Conservation (phyloP, 2,797 vertebrate genomes). For the Eulemur albifrons region DNA sequence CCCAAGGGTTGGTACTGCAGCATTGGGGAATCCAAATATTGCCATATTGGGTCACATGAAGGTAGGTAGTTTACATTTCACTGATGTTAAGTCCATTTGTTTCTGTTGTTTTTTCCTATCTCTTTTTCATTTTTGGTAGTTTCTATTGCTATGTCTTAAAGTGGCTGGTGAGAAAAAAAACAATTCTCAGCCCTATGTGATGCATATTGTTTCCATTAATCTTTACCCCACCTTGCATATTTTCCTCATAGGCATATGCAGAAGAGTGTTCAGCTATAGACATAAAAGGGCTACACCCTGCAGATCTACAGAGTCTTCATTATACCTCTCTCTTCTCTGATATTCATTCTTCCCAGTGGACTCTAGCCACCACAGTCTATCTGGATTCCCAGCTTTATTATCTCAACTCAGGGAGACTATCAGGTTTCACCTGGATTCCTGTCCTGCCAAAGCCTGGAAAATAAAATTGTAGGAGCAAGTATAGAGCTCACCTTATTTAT, state of each 20-base stretch:
- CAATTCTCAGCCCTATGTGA: not conserved
- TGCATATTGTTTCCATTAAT: not conserved
- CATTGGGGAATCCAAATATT: not conserved
- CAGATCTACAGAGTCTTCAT: not conserved
- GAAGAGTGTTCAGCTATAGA: not conserved
- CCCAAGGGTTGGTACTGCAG: too few species aligned
- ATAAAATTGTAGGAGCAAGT: not conserved
- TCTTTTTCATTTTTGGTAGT: not conserved
- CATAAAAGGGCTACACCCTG: not conserved
- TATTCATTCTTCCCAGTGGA: not conserved
- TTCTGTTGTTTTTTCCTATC: not conserved
- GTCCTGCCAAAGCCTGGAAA: not conserved
- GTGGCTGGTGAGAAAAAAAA: not conserved
- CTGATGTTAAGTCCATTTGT: not conserved
- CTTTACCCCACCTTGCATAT: not conserved
- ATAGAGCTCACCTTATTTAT: not conserved
- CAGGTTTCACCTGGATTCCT: not conserved
- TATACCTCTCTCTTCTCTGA: not conserved
- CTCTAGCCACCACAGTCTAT: not conserved
- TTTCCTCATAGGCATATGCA: not conserved
- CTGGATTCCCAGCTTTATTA: not conserved
- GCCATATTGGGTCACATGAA: not conserved
- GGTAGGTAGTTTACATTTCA: not conserved
- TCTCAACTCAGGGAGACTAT: not conserved
- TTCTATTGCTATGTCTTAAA: not conserved